These are phyloP conservation scores for Lasioglossum lativentre DNA, from an alignment of 2,888 invertebrate genomes.

Conservation along the genomic window DNA sequence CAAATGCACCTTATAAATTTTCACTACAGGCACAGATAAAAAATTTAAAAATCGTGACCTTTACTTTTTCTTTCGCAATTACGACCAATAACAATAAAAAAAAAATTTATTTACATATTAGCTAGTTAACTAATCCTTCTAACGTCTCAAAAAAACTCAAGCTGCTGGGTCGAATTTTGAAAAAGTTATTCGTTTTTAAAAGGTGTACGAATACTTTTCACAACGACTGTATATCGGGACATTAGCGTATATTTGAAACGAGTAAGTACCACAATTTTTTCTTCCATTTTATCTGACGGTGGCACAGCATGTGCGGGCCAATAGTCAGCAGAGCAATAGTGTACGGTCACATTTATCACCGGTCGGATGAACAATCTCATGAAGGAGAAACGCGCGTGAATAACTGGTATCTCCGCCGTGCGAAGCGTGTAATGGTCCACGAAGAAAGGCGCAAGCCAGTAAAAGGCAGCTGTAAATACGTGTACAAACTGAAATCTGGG, in stretches of 20 bases:
- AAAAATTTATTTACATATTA: too few relatives aligned
- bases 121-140: too few relatives aligned
- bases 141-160: too few relatives aligned
- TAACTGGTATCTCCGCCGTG: slow-evolving; percentile 26
- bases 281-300: neutral
- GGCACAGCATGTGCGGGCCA: slow-evolving; percentile 12
- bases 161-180: too few relatives aligned
- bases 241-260: neutral
- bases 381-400: slow-evolving; percentile 27
- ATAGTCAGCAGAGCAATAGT: slow-evolving; percentile 18
- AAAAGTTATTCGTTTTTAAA: too few relatives aligned
- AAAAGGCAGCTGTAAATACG: neutral
- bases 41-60: too few relatives aligned
- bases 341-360: slow-evolving; percentile 15
- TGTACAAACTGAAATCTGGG: neutral
- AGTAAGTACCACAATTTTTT: neutral
- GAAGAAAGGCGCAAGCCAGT: slow-evolving; percentile 27
- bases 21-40: too few relatives aligned
- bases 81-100: too few relatives aligned
- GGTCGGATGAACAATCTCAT: slow-evolving; percentile 23
- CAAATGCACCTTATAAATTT: too few relatives aligned
- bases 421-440: slow-evolving; percentile 22
- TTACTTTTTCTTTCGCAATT: too few relatives aligned
- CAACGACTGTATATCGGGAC: too few relatives aligned
- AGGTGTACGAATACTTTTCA: too few relatives aligned